Percentiles rank a stretch among this genome's conserved stretches.
These are phyloP conservation scores for Metopia argyrocephala DNA, from an alignment of 2,888 invertebrate species.

Conservation along the genomic window DNA sequence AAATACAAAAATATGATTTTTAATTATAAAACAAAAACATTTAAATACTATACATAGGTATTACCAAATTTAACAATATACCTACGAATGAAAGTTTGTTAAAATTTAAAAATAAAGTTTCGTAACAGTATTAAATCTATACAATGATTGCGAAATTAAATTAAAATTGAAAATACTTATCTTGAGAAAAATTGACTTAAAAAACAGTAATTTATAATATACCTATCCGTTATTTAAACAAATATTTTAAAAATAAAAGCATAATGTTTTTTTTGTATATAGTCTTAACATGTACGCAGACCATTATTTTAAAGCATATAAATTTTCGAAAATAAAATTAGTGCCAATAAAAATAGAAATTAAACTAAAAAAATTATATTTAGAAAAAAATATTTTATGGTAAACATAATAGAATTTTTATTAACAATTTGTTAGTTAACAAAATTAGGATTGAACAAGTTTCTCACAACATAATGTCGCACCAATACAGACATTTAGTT, in stretches of 20 bases:
- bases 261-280: conserved; percentile 22
- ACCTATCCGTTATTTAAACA: neutral
- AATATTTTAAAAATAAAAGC: neutral
- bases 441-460: too few relatives aligned
- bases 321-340: conserved; percentile 1
- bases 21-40: neutral
- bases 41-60: neutral
- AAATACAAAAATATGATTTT: neutral
- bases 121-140: neutral
- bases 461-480: too few relatives aligned
- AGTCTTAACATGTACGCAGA: conserved; percentile 18
- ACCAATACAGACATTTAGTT: too few relatives aligned
- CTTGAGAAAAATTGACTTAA: neutral
- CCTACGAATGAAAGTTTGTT: neutral
- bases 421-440: too few relatives aligned
- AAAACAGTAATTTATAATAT: too few relatives aligned
- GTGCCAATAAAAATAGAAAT: neutral
- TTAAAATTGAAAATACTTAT: too few relatives aligned
- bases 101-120: neutral
- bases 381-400: neutral
- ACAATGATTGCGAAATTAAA: neutral
- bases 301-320: conserved; percentile 17
- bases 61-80: neutral
- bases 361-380: neutral
- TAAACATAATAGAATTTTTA: too few relatives aligned